Percentiles rank a stretch among this genome's conserved stretches.
These are phyloP conservation scores for Ranitomeya variabilis DNA, from an alignment of 2,113 vertebrate genomes.

Conservation along the genomic window DNA sequence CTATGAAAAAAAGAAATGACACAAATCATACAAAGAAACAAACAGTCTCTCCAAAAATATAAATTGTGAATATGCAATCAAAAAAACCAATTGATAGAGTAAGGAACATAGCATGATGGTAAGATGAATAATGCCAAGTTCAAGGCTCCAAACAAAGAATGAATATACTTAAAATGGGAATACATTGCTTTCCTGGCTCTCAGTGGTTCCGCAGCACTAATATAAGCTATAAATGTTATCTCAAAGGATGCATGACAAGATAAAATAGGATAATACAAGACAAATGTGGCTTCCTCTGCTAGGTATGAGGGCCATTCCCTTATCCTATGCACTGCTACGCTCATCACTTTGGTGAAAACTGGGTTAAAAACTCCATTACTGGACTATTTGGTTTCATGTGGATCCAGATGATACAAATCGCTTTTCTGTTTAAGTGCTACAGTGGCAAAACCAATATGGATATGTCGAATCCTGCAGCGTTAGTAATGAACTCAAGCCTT, in stretches of 20 bases:
- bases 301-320: not conserved
- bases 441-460: conserved; percentile 48
- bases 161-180: not conserved
- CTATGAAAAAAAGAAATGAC: not conserved
- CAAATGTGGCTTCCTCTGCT: conserved; percentile 1
- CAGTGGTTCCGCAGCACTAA: not conserved
- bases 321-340: not conserved
- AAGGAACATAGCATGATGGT: no score
- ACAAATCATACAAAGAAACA: no score
- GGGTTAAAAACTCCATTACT: conserved; percentile 51
- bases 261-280: not conserved
- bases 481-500: conserved; percentile 53
- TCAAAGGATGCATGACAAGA: not conserved
- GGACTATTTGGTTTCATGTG: conserved; percentile 46
- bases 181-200: not conserved
- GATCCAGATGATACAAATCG: conserved; percentile 46
- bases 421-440: conserved; percentile 53
- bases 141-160: no score
- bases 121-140: no score
- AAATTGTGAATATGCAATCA: no score
- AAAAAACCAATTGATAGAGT: no score
- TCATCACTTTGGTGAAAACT: conserved; percentile 13
- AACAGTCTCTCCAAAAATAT: no score
- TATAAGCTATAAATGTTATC: not conserved
- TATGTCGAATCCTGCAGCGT: conserved; percentile 47